These are phyloP conservation scores for Grammomys dolichurus DNA, from an alignment of 2,113 vertebrate species.

Conservation along the genomic window DNA sequence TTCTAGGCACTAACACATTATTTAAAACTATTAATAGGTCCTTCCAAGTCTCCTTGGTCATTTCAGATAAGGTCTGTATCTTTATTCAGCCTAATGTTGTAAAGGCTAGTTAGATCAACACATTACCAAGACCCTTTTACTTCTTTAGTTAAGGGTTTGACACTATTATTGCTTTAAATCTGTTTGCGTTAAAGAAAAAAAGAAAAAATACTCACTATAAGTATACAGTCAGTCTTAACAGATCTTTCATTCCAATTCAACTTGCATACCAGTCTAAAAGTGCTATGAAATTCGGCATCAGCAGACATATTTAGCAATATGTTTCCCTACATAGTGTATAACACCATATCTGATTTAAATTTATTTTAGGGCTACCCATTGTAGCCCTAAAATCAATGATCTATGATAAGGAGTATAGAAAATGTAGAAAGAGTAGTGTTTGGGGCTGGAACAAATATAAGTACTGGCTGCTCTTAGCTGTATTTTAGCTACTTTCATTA, in stretches of 20 bases:
- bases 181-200: slow-evolving; percentile 43
- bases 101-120: slow-evolving; percentile 77
- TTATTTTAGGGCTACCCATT: not conserved
- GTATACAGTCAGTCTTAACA: not conserved
- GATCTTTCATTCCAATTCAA: slow-evolving; percentile 16
- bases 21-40: slow-evolving; percentile 69
- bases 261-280: slow-evolving; percentile 1
- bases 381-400: not conserved
- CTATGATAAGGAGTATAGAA: not conserved
- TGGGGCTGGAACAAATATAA: not conserved
- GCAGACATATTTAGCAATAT: not conserved
- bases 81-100: slow-evolving; percentile 55
- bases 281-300: not conserved
- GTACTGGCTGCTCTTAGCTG: too few species aligned
- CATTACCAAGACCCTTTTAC: slow-evolving; percentile 61
- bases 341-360: not conserved
- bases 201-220: not conserved
- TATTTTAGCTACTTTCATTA: not conserved
- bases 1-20: slow-evolving; percentile 57
- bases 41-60: slow-evolving; percentile 58
- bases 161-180: slow-evolving; percentile 72
- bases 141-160: slow-evolving; percentile 64
- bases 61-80: slow-evolving; percentile 61
- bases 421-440: not conserved
- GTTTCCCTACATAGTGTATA: not conserved